These are phyloP conservation scores for Dendropsophus ebraccatus DNA, from an alignment of 2,113 vertebrate genomes.

Conservation along the genomic window DNA sequence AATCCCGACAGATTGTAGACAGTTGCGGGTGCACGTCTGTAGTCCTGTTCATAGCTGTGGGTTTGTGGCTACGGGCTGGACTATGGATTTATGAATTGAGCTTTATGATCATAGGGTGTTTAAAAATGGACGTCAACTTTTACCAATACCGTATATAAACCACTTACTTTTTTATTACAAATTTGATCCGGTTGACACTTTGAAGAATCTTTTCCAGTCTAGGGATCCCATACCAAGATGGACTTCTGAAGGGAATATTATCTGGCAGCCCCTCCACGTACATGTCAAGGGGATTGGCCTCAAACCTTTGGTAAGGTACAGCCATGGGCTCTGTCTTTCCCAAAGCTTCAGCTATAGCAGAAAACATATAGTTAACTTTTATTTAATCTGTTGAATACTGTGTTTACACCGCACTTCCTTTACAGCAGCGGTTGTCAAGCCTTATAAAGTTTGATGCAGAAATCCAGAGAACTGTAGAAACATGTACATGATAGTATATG, in stretches of 20 bases:
- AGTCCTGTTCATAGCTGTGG: too few species aligned
- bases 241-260: conserved; percentile 77
- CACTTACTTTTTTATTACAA: conserved; percentile 78
- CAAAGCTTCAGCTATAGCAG: conserved; percentile 72
- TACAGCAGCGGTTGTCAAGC: neutral
- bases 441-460: neutral
- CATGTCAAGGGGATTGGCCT: conserved; percentile 75
- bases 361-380: conserved; percentile 30
- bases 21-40: too few species aligned
- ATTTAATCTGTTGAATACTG: neutral
- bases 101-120: neutral
- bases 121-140: neutral
- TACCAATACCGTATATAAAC: neutral
- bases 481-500: neutral
- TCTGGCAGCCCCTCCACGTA: conserved; percentile 79
- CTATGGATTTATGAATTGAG: too few species aligned
- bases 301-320: conserved; percentile 80
- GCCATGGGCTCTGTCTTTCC: conserved; percentile 75
- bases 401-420: neutral
- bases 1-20: too few species aligned
- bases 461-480: neutral
- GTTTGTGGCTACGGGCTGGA: too few species aligned
- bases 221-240: conserved; percentile 80
- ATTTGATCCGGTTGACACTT: conserved; percentile 73
- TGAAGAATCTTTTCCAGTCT: conserved; percentile 79